Conservation (phyloP, 2,113 vertebrate species). For the Onychostoma macrolepis region DNA sequence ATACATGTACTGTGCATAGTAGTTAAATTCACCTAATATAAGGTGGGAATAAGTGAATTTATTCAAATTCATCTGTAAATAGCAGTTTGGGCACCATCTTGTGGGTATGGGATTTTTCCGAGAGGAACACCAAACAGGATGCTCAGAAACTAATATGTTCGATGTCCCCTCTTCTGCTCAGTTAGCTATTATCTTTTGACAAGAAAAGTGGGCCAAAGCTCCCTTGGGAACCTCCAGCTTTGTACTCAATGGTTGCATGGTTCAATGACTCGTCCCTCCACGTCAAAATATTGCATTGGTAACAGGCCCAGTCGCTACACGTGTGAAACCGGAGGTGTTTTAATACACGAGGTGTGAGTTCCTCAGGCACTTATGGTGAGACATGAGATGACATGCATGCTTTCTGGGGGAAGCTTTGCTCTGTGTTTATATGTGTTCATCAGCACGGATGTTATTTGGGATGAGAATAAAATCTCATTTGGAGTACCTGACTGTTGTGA, state of each 20-base stretch:
- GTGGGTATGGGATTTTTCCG: not conserved
- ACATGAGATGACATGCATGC: constrained; percentile 27
- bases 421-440: not conserved
- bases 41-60: not conserved
- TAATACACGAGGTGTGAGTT: constrained; percentile 39
- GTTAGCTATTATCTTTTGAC: constrained; percentile 41
- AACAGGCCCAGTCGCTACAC: constrained; percentile 26
- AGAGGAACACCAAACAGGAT: constrained; percentile 6
- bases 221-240: constrained; percentile 20
- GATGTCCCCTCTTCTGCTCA: constrained; percentile 31
- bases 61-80: not conserved
- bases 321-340: constrained; percentile 44
- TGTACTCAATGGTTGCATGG: constrained; percentile 36
- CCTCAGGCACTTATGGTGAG: constrained; percentile 20
- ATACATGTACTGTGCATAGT: not conserved
- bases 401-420: constrained; percentile 1
- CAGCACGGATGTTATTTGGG: constrained; percentile 1
- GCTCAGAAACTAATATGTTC: not conserved
- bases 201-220: constrained; percentile 43
- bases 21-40: not conserved
- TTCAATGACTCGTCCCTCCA: constrained; percentile 47
- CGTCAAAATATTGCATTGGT: constrained; percentile 47
- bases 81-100: constrained; percentile 30
- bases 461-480: constrained; percentile 1
- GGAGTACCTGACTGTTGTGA: not conserved